These are phyloP conservation scores for Chondrosia reniformis DNA, from an alignment of 37 sponge, comb jelly and placozoan genomes.

Conservation along the genomic window DNA sequence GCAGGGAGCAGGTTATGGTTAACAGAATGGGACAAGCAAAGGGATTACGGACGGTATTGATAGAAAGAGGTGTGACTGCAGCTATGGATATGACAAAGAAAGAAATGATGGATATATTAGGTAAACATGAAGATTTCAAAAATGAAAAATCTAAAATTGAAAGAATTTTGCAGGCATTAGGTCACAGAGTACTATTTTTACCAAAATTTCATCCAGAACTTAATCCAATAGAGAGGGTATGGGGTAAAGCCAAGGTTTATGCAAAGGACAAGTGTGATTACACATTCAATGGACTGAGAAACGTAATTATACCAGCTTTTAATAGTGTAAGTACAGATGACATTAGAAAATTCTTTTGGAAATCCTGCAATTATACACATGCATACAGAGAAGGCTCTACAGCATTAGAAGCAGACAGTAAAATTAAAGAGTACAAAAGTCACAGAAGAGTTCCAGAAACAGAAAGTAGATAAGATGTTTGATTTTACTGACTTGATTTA, in stretches of 20 bases:
- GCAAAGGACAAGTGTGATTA: slow-evolving; percentile 34
- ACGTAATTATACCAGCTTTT: background rate
- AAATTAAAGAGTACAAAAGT: background rate
- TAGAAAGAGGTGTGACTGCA: background rate
- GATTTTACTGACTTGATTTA: too few relatives aligned
- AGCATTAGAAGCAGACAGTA: background rate
- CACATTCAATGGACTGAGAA: slow-evolving; percentile 9
- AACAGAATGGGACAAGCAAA: background rate
- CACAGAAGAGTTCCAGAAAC: slow-evolving; percentile 8
- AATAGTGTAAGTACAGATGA: background rate
- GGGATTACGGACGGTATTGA: background rate
- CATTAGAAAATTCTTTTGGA: slow-evolving; percentile 34
- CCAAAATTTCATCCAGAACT: slow-evolving; percentile 33
- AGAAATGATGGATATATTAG: background rate
- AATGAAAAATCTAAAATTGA: slow-evolving; percentile 4
- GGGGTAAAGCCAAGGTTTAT: slow-evolving; percentile 22
- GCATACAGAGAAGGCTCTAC: slow-evolving; percentile 30
- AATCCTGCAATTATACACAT: background rate
- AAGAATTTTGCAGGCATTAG: background rate
- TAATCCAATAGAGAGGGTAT: slow-evolving; percentile 29
- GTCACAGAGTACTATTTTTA: background rate
- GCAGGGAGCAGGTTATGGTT: background rate
- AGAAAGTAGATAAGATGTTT: too few relatives aligned
- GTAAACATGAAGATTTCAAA: background rate
- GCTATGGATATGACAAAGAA: background rate